Conservation (phyloP, 2,797 vertebrate species). For the Thalassophryne amazonica region DNA sequence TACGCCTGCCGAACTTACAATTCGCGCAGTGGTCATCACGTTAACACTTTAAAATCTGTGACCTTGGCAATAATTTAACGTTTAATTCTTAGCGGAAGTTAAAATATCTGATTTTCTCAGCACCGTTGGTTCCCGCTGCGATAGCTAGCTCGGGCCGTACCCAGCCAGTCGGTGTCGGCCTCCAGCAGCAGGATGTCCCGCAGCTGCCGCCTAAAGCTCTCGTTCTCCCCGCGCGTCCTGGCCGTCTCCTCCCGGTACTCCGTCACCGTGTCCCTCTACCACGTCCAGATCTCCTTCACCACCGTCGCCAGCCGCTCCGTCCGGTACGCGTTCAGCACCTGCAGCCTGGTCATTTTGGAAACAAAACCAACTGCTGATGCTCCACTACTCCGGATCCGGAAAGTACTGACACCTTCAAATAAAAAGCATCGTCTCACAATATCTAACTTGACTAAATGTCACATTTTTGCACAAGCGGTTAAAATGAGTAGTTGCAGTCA, state of each 20-base stretch:
- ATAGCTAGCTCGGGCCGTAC: slow-evolving; percentile 40
- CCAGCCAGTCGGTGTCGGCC: slow-evolving; percentile 62
- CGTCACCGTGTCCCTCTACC: slow-evolving; percentile 75
- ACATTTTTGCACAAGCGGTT: no score
- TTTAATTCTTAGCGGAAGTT: background rate
- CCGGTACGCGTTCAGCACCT: slow-evolving; percentile 71
- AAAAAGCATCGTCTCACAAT: no score
- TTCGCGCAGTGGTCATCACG: accelerated
- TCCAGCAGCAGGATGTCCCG: slow-evolving; percentile 72
- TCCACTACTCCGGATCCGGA: slow-evolving; percentile 28
- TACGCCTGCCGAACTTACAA: background rate
- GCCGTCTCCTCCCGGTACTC: slow-evolving; percentile 78
- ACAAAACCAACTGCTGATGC: slow-evolving; percentile 13
- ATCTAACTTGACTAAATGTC: no score
- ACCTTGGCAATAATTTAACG: accelerated
- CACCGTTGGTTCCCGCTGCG: slow-evolving; percentile 47
- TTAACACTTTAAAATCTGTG: accelerated
- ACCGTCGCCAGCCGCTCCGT: slow-evolving; percentile 73
- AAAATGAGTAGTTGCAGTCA: no score
- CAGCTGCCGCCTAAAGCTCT: slow-evolving; percentile 73
- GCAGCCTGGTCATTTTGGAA: slow-evolving; percentile 70
- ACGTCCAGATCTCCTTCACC: slow-evolving; percentile 76
- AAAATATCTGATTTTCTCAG: accelerated
- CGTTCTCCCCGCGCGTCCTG: slow-evolving; percentile 69
- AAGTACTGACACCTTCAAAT: no score